Conservation (phyloP, 1,140 invertebrate genomes). For the Psix sp. region DNA sequence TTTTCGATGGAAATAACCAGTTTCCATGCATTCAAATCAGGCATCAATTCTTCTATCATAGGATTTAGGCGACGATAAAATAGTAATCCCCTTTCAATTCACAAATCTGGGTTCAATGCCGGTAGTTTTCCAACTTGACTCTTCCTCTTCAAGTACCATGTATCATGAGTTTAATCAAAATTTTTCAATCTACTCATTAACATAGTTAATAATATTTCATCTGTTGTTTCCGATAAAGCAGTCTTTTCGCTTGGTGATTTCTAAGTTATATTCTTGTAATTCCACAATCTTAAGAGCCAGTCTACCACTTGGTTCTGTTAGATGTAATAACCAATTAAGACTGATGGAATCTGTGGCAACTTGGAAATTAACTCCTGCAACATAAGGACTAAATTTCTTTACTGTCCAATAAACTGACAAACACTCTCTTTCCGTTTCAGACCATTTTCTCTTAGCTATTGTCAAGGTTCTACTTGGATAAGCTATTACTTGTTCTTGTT, state of each 20-base stretch:
- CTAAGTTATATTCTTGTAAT: background rate
- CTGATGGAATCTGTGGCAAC: background rate
- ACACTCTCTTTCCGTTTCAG: constrained; percentile 1
- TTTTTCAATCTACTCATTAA: background rate
- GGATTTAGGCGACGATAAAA: no score
- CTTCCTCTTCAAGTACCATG: no score
- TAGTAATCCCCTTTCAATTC: no score
- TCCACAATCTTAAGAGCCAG: constrained; percentile 4
- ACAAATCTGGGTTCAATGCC: no score
- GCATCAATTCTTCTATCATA: no score
- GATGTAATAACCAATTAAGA: no score
- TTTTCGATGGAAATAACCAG: no score
- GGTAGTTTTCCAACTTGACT: no score
- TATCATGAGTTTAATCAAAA: background rate
- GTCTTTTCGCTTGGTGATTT: no score
- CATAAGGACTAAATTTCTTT: constrained; percentile 3
- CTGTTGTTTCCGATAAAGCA: no score
- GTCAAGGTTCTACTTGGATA: constrained; percentile 8
- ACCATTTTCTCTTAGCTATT: background rate
- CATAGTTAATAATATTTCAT: no score
- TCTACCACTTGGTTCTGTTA: background rate
- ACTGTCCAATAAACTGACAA: constrained; percentile 3
- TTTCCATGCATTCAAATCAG: no score
- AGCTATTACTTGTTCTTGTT: background rate
- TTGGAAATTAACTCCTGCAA: background rate